A percentile compares a stretch with the other conserved stretches of the same genome.
phyloP scores from a whole-genome alignment of 1,140 invertebrate genomes.

The Zaprionus inermis region DNA sequence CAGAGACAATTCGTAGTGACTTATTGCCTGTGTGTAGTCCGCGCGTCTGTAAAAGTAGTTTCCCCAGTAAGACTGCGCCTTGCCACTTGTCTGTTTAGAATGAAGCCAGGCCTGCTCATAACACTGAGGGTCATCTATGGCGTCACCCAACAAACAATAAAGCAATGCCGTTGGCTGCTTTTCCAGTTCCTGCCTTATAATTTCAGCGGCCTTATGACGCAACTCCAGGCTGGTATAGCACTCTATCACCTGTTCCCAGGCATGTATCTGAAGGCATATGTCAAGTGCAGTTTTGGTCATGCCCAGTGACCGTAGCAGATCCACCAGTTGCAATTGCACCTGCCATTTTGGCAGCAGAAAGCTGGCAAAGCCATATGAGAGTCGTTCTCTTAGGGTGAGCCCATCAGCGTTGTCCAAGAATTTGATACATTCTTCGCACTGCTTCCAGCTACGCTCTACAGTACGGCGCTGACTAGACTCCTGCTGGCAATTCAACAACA shows the following conservation, averaged over 20 bases:
- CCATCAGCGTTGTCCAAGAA: conserved; percentile 49
- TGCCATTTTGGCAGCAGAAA: conserved; percentile 90
- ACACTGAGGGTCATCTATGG: conserved; percentile 90
- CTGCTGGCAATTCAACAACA: conserved; percentile 90
- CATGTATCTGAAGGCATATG: conserved; percentile 90
- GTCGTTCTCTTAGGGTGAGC: conserved; percentile 52
- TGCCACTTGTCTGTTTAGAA: conserved; percentile 91
- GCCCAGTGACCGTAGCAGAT: conserved; percentile 92
- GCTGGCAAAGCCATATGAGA: conserved; percentile 88
- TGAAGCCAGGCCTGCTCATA: conserved; percentile 97
- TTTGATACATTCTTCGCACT: conserved; percentile 92
- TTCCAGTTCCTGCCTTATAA: conserved; percentile 92
- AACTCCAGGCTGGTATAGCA: conserved; percentile 94
- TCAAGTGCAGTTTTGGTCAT: conserved; percentile 94
- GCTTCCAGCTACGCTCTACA: conserved; percentile 93
- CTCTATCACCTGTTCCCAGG: conserved; percentile 97
- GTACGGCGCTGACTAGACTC: conserved; percentile 91
- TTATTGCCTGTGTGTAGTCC: conserved; percentile 90
- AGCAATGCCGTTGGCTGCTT: conserved; percentile 93
- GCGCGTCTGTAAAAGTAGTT: conserved; percentile 91
- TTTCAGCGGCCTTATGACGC: conserved; percentile 94
- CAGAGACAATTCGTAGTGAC: conserved; percentile 91
- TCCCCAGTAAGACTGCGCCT: conserved; percentile 93
- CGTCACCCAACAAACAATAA: conserved; percentile 93
- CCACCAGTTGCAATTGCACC: conserved; percentile 90